Evolutionary conservation across 2,797 vertebrate genomes (phyloP).

Genomic region (Tiaroga cobitis): DNA sequence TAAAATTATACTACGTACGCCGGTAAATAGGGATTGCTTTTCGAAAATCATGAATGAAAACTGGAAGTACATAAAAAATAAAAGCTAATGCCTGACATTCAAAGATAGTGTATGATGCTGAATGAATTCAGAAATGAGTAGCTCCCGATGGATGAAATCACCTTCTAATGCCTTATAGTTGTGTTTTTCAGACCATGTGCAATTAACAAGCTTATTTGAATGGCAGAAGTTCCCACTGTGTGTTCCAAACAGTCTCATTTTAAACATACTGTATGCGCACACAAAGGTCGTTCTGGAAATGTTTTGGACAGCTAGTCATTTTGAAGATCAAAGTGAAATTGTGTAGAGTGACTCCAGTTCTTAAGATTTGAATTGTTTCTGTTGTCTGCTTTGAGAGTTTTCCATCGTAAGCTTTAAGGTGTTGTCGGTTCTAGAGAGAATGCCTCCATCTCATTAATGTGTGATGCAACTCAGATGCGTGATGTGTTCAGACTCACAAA

Average conservation of each 20-base stretch:
- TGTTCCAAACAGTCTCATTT: background rate
- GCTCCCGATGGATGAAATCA: background rate
- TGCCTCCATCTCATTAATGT: conserved; percentile 79
- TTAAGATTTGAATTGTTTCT: conserved; percentile 77
- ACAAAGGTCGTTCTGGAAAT: conserved; percentile 69
- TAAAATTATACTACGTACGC: background rate
- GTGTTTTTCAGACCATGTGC: background rate
- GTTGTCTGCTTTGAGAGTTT: conserved; percentile 56
- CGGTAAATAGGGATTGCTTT: background rate
- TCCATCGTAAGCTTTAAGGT: conserved; percentile 69
- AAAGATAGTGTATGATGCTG: background rate
- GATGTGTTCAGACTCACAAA: background rate
- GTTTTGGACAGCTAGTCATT: conserved; percentile 78
- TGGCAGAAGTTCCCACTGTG: background rate
- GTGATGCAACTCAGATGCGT: conserved; percentile 6
- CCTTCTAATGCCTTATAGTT: background rate
- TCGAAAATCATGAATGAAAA: background rate
- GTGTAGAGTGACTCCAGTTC: conserved; percentile 65
- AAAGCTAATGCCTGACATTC: background rate
- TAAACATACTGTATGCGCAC: background rate
- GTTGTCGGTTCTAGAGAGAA: conserved; percentile 72
- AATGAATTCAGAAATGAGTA: background rate
- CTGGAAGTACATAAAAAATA: background rate
- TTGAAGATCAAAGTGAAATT: conserved; percentile 76
- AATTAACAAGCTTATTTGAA: conserved; percentile 7